These are phyloP conservation scores for Serrognathus titanus DNA, from an alignment of 2,888 invertebrate genomes.

Conservation along the genomic window DNA sequence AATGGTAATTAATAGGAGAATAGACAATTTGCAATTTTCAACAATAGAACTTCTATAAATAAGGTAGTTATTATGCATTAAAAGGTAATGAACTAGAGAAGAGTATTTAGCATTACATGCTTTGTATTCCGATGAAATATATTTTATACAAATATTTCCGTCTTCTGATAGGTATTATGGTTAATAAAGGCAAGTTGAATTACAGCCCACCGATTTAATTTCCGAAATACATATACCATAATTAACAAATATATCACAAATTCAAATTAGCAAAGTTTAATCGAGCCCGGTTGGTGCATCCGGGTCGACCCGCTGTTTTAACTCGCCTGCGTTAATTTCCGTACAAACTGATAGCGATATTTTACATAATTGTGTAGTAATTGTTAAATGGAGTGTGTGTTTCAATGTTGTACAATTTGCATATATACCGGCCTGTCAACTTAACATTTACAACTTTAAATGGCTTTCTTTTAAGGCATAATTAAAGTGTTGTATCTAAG, in stretches of 20 bases:
- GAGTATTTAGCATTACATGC: no score
- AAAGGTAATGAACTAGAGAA: no score
- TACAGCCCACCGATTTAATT: constrained; percentile 24
- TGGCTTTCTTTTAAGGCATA: constrained; percentile 34
- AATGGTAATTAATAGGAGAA: no score
- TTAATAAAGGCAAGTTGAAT: background rate
- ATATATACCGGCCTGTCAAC: constrained; percentile 42
- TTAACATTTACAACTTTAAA: constrained; percentile 35
- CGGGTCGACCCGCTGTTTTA: constrained; percentile 43
- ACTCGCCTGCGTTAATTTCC: constrained; percentile 49
- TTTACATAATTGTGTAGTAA: constrained; percentile 51
- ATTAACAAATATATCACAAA: constrained; percentile 45
- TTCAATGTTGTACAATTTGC: constrained; percentile 47
- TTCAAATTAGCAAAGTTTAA: constrained; percentile 45
- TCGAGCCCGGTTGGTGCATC: constrained; percentile 30
- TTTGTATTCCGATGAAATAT: no score
- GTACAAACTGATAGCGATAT: constrained; percentile 45
- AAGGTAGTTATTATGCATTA: no score
- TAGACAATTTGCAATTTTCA: no score
- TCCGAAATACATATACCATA: constrained; percentile 29
- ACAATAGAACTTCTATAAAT: no score
- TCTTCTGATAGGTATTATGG: no score
- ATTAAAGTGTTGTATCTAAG: constrained; percentile 29
- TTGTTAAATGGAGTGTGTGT: constrained; percentile 49
- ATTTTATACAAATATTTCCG: no score